Evolutionary conservation across 2,113 vertebrate species (phyloP), one percentile per base, ranked within the genome.

Genomic region (human): DNA sequence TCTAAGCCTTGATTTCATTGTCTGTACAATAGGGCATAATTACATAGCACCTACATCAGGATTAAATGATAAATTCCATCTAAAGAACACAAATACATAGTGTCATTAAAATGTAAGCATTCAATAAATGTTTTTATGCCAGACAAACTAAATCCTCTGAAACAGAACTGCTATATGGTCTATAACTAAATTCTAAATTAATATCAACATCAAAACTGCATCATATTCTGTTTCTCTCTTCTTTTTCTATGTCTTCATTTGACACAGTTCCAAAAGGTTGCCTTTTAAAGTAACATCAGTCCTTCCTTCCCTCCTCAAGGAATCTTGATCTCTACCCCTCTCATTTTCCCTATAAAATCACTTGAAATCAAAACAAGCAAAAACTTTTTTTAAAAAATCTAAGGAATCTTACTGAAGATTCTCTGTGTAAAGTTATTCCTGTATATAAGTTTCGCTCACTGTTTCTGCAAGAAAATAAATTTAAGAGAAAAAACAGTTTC

Each of bases 401-500:
- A 73, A 72, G 52, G 40, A 89, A 52, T 57, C 35, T 83, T 59
- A 79, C 20, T 93, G 25, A 43, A 81, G 17, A 90, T 2, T 72
- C 17, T n/a, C 2, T n/a, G 22, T 38, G 27, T 45, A 50, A 93
- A 55, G 35, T 83, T 59, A 61, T 22, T 68, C 12, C 75, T 3
- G 1, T 12, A 70, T 6, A 66, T 35, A 23, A 73, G 66, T 25
- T 43, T 43, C 79, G 5, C 52, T 83, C 9, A 50, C 20, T 87
- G 12, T 83, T 96, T 87, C 32, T 79, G 38, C 93, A 75, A 95
- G 20, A 81, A 90, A 91, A 50, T 91, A 81, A 70, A 52, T 91
- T 90, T n/a, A 91, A 94, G 76, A 89, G 61, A 94, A 94, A 93
- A 91, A 32, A 87, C 35, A 85, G 32, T 80, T 96, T 93, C 25